These are phyloP conservation scores for Nephila pilipes DNA, from an alignment of 1,140 invertebrate genomes.

Conservation along the genomic window DNA sequence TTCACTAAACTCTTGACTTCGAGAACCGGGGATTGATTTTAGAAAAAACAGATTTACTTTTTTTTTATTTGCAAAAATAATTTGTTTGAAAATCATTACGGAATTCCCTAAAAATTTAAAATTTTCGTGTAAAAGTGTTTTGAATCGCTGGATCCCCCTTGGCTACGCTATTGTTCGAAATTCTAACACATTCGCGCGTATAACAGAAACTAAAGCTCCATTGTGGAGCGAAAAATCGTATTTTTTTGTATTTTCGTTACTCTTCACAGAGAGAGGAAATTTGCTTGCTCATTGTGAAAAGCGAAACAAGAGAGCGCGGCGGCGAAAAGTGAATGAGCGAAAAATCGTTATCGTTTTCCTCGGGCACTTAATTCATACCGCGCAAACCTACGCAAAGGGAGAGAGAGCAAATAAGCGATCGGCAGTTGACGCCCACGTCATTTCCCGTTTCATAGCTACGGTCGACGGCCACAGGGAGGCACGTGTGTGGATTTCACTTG, in stretches of 20 bases:
- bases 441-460: neutral
- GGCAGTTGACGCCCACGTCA: constrained; percentile 26
- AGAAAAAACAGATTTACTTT: too few relatives aligned
- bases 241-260: neutral
- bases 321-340: neutral
- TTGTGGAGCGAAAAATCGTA: too few relatives aligned
- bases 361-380: constrained; percentile 4
- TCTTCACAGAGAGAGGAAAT: neutral
- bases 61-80: too few relatives aligned
- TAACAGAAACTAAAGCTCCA: too few relatives aligned
- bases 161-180: too few relatives aligned
- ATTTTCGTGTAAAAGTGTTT: too few relatives aligned
- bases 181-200: too few relatives aligned
- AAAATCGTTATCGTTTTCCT: constrained; percentile 24
- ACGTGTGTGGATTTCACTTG: constrained; percentile 28
- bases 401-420: constrained; percentile 7
- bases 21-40: too few relatives aligned
- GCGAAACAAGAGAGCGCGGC: neutral
- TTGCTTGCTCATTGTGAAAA: neutral
- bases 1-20: too few relatives aligned
- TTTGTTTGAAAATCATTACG: too few relatives aligned
- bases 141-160: too few relatives aligned
- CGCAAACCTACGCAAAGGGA: neutral
- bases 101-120: too few relatives aligned
- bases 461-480: neutral